These are phyloP conservation scores for Heliconius charithonia DNA, from an alignment of 2,888 invertebrate genomes.

Conservation along the genomic window DNA sequence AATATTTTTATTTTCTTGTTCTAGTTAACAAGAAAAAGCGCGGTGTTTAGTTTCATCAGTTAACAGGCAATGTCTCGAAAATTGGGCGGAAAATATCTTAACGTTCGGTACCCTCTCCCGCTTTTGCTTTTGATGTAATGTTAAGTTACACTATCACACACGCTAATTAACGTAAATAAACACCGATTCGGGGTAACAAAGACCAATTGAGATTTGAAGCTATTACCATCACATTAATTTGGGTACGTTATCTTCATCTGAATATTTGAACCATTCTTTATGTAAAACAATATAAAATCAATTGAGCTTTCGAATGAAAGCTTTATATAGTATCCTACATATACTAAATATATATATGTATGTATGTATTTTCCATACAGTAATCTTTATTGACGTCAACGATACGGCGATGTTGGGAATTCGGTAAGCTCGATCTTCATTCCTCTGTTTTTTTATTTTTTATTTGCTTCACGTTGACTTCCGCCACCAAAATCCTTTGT, in stretches of 20 bases:
- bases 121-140: not conserved
- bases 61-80: not conserved
- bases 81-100: not conserved
- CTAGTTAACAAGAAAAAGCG: not conserved
- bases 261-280: not conserved
- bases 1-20: too few species aligned
- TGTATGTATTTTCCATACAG: conserved; percentile 1
- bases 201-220: not conserved
- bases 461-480: too few species aligned
- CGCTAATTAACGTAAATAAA: too few species aligned
- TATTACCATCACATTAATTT: not conserved
- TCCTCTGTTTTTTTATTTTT: too few species aligned
- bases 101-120: not conserved
- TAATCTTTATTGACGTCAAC: conserved; percentile 15
- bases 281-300: not conserved
- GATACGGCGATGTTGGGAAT: not conserved
- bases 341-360: not conserved
- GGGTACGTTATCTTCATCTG: not conserved
- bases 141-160: too few species aligned
- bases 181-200: too few species aligned
- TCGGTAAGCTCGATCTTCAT: not conserved
- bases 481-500: too few species aligned
- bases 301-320: not conserved
- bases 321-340: not conserved
- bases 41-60: not conserved